Percentiles rank a stretch among this genome's conserved stretches.
Conservation (phyloP, 2,113 vertebrate genomes). For the Alethe diademata region DNA sequence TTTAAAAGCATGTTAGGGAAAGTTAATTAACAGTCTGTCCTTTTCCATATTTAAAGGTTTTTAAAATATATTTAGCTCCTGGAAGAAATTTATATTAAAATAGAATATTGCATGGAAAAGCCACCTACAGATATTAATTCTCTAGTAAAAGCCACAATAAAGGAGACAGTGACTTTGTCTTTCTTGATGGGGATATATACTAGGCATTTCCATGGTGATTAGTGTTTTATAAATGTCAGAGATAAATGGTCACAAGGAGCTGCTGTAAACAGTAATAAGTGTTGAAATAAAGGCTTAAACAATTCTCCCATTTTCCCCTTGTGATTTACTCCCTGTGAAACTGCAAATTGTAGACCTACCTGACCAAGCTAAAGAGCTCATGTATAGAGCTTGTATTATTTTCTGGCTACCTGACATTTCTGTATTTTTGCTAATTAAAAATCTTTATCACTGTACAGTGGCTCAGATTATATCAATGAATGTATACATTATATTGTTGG, state of each 20-base stretch:
- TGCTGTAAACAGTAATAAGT: constrained; percentile 37
- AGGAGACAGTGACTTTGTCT: background rate
- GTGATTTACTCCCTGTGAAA: background rate
- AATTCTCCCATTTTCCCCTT: background rate
- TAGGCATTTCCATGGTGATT: constrained; percentile 34
- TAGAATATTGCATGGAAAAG: background rate
- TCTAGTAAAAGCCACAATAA: background rate
- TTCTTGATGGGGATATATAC: background rate
- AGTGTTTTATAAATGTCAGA: constrained; percentile 36
- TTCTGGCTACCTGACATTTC: background rate
- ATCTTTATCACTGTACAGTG: background rate
- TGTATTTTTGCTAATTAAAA: background rate
- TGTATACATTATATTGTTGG: background rate
- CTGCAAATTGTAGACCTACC: background rate
- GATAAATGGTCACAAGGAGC: background rate
- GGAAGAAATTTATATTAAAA: constrained; percentile 5
- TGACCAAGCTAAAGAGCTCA: background rate
- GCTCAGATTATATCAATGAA: background rate
- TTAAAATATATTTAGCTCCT: constrained; percentile 26
- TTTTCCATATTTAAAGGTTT: constrained; percentile 17
- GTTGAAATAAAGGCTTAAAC: background rate
- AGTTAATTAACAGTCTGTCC: constrained; percentile 33
- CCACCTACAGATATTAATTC: constrained; percentile 33
- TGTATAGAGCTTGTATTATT: background rate
- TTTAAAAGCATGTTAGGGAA: background rate